phyloP scores from a whole-genome alignment of 1,140 invertebrate genomes.

The Bombus confusus region DNA sequence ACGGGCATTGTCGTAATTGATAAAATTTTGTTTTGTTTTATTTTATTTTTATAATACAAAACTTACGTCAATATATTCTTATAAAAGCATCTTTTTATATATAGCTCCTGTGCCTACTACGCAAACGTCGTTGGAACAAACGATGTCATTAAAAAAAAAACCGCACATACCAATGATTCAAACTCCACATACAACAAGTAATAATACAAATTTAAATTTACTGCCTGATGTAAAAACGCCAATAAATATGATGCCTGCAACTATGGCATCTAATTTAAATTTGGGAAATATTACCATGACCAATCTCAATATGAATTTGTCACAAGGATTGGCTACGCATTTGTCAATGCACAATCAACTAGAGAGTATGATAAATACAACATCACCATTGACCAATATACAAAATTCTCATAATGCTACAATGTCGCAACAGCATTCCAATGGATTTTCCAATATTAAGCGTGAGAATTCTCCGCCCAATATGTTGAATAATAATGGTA shows the following conservation, averaged over 20 bases:
- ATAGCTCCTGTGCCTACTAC: conserved; percentile 73
- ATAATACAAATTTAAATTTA: conserved; percentile 74
- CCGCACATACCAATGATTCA: conserved; percentile 74
- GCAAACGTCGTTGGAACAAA: conserved; percentile 74
- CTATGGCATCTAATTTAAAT: conserved; percentile 73
- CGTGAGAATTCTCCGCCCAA: conserved; percentile 81
- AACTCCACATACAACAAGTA: conserved; percentile 68
- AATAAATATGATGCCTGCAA: conserved; percentile 75
- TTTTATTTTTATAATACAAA: neutral
- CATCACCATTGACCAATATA: conserved; percentile 66
- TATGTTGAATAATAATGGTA: conserved; percentile 82
- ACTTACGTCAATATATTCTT: neutral
- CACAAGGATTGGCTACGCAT: conserved; percentile 70
- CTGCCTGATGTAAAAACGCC: conserved; percentile 75
- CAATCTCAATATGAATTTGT: conserved; percentile 75
- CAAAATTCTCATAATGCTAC: conserved; percentile 75
- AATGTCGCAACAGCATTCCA: conserved; percentile 79
- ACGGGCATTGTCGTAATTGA: neutral
- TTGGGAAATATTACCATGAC: conserved; percentile 74
- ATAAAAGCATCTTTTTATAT: conserved; percentile 18
- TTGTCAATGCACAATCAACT: conserved; percentile 78
- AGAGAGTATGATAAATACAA: conserved; percentile 75
- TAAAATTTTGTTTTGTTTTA: neutral
- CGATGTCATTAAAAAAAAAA: conserved; percentile 75
- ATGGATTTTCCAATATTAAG: conserved; percentile 80